These are phyloP conservation scores for Nymphicus hollandicus DNA, from an alignment of 2,113 vertebrate species.

Conservation along the genomic window DNA sequence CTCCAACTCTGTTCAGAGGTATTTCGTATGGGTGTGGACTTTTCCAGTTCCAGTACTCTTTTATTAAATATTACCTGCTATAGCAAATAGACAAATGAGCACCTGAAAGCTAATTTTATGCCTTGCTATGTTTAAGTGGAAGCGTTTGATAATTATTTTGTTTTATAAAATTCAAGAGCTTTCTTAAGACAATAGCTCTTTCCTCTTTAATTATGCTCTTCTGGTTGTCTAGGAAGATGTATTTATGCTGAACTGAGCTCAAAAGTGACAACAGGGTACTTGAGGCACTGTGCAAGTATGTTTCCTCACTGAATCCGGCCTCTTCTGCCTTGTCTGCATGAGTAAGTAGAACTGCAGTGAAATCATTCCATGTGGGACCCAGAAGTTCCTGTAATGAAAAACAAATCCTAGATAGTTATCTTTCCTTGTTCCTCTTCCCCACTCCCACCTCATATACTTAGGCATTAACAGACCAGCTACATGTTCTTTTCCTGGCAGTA, in stretches of 20 bases:
- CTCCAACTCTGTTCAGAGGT: background rate
- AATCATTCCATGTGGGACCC: slow-evolving; percentile 77
- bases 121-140: slow-evolving; percentile 45
- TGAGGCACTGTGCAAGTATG: slow-evolving; percentile 67
- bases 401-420: background rate
- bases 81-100: background rate
- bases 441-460: background rate
- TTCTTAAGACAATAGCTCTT: slow-evolving; percentile 71
- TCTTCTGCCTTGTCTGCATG: slow-evolving; percentile 77
- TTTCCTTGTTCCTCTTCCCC: background rate
- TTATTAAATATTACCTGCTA: background rate
- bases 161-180: slow-evolving; percentile 73
- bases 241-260: slow-evolving; percentile 63
- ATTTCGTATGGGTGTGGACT: background rate
- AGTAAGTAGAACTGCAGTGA: slow-evolving; percentile 79
- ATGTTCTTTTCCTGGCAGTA: background rate
- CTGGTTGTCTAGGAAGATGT: slow-evolving; percentile 76
- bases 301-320: slow-evolving; percentile 58
- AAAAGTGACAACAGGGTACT: slow-evolving; percentile 68
- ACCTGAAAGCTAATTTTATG: slow-evolving; percentile 27
- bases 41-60: background rate
- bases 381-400: slow-evolving; percentile 78
- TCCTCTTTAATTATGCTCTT: slow-evolving; percentile 53
- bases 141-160: slow-evolving; percentile 75
- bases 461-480: background rate